phyloP scores from a whole-genome alignment of 2,888 invertebrate species.

The Ypsolopha sequella region DNA sequence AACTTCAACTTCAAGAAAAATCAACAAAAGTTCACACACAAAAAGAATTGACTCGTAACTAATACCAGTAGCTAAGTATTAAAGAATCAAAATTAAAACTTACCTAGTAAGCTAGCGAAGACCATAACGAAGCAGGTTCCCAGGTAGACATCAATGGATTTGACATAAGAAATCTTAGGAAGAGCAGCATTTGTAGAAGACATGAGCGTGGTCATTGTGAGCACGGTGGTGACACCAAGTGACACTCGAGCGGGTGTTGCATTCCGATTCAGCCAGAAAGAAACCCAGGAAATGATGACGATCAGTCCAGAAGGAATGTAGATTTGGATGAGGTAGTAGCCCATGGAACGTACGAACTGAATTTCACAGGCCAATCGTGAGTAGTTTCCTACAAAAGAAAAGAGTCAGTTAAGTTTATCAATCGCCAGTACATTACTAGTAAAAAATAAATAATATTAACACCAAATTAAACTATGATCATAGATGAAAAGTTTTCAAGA shows the following conservation, averaged over 20 bases:
- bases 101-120: slow-evolving; percentile 96
- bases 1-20: too few relatives aligned
- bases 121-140: slow-evolving; percentile 99
- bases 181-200: slow-evolving; percentile 96
- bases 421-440: too few relatives aligned
- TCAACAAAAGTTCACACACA: too few relatives aligned
- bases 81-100: slow-evolving; percentile 20
- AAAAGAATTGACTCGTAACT: too few relatives aligned
- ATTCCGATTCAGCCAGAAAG: slow-evolving; percentile 96
- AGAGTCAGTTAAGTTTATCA: neutral
- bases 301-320: slow-evolving; percentile 98
- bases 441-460: too few relatives aligned
- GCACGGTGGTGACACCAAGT: slow-evolving; percentile 94
- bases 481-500: too few relatives aligned
- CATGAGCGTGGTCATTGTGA: slow-evolving; percentile 98
- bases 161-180: slow-evolving; percentile 98
- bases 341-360: slow-evolving; percentile 97
- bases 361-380: slow-evolving; percentile 96
- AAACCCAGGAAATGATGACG: slow-evolving; percentile 97
- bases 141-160: slow-evolving; percentile 97
- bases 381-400: slow-evolving; percentile 84
- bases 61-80: neutral
- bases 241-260: slow-evolving; percentile 95
- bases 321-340: slow-evolving; percentile 98
- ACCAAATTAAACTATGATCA: too few relatives aligned